Percentiles rank a stretch among this genome's conserved stretches.
Evolutionary conservation across 2,888 invertebrate genomes (phyloP).

Genomic region (Ophioninae sp.): DNA sequence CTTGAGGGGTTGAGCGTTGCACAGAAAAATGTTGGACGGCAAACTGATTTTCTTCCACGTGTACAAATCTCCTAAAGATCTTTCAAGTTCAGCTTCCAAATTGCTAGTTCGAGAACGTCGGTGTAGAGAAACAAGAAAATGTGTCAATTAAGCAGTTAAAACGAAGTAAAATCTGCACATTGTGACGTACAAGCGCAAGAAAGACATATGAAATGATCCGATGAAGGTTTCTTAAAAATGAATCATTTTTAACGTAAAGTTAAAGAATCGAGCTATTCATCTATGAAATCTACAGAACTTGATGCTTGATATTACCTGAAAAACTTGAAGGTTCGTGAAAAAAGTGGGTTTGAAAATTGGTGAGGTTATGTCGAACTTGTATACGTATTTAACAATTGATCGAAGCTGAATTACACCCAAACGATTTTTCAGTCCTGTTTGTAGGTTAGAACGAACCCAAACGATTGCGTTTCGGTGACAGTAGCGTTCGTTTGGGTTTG

Average conservation of each 20-base stretch:
- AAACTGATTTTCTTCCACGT: neutral
- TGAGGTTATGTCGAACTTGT: too few species aligned
- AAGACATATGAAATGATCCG: too few species aligned
- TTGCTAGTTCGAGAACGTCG: neutral
- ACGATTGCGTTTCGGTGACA: neutral
- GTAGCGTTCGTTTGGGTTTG: neutral
- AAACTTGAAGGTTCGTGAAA: too few species aligned
- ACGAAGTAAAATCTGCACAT: too few species aligned
- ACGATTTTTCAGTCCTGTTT: neutral
- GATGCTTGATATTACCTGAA: too few species aligned
- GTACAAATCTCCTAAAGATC: neutral
- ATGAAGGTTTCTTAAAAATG: too few species aligned
- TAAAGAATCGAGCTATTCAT: too few species aligned
- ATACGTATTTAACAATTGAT: neutral
- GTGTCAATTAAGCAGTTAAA: neutral
- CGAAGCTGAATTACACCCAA: neutral
- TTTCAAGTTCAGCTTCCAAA: neutral
- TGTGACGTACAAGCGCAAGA: too few species aligned
- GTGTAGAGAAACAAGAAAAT: neutral
- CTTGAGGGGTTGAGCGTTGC: neutral
- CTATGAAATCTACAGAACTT: too few species aligned
- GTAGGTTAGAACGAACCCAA: neutral
- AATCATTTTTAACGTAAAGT: too few species aligned
- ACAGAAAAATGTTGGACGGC: neutral
- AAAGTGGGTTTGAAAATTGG: too few species aligned